Evolutionary conservation across 2,113 vertebrate species (phyloP).

Genomic region (Orycteropus afer): DNA sequence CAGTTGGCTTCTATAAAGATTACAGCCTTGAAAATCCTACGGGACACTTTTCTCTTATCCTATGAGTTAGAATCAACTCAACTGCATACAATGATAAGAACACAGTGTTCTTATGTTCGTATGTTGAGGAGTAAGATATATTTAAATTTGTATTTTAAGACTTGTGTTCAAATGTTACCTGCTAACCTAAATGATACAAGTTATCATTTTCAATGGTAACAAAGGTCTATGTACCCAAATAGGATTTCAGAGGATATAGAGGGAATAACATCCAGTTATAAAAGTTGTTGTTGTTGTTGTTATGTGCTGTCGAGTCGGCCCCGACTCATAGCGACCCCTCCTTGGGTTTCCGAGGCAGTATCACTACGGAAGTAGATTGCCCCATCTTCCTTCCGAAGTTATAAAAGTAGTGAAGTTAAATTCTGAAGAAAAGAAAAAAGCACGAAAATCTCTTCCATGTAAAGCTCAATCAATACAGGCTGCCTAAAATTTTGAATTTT

Average conservation of each 20-base stretch:
- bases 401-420: background rate
- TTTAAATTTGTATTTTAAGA: slow-evolving; percentile 6
- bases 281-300: background rate
- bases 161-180: background rate
- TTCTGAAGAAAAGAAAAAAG: background rate
- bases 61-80: background rate
- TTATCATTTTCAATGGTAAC: background rate
- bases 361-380: no score
- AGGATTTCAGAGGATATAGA: background rate
- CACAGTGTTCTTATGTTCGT: background rate
- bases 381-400: no score
- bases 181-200: background rate
- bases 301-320: no score
- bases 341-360: no score
- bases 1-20: background rate
- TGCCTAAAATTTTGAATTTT: background rate
- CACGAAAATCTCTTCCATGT: background rate
- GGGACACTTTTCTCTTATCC: background rate
- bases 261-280: background rate
- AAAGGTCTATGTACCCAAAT: background rate
- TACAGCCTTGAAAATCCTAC: background rate
- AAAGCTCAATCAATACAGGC: background rate
- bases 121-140: background rate
- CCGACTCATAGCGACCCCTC: no score
- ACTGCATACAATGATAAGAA: no score